A percentile compares a stretch with the other conserved stretches of the same genome.
phyloP scores from a whole-genome alignment of 2,113 vertebrate species.

The Trichomycterus rosablanca region DNA sequence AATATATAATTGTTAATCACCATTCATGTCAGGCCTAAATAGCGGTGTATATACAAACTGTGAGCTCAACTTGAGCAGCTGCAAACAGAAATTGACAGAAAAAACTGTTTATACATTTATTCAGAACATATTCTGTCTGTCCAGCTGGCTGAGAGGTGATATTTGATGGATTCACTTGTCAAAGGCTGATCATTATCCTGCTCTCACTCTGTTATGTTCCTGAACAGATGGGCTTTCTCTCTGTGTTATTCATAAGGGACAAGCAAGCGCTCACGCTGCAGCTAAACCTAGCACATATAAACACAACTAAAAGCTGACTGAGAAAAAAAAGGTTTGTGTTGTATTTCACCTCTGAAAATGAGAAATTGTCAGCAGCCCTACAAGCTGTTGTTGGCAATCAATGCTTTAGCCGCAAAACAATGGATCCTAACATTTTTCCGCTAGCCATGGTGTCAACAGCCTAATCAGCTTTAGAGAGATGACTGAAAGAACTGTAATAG shows the following conservation, averaged over 20 bases:
- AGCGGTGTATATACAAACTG: no score
- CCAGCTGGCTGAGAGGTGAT: slow-evolving; percentile 22
- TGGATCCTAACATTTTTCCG: slow-evolving; percentile 20
- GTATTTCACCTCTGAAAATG: slow-evolving; percentile 19
- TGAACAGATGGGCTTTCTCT: slow-evolving; percentile 24
- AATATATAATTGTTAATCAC: no score
- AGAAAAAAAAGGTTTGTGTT: slow-evolving; percentile 18
- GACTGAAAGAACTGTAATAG: slow-evolving; percentile 26
- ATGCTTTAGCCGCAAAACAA: slow-evolving; percentile 51
- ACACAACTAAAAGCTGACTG: background rate
- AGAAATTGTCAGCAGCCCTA: slow-evolving; percentile 11
- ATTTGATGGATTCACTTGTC: slow-evolving; percentile 33
- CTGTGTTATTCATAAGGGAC: slow-evolving; percentile 9
- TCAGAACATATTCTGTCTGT: slow-evolving; percentile 29
- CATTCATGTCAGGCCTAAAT: no score
- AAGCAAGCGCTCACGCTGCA: slow-evolving; percentile 20
- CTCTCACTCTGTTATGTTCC: slow-evolving; percentile 25
- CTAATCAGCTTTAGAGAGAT: slow-evolving; percentile 18
- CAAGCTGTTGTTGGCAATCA: slow-evolving; percentile 52
- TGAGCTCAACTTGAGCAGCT: background rate
- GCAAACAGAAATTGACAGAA: slow-evolving; percentile 1
- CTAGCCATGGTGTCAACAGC: slow-evolving; percentile 23
- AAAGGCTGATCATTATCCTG: slow-evolving; percentile 32
- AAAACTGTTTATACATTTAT: background rate
- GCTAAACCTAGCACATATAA: slow-evolving; percentile 5